These are phyloP conservation scores for Drosophila ambigua DNA, from an alignment of 1,140 invertebrate species.

Conservation along the genomic window DNA sequence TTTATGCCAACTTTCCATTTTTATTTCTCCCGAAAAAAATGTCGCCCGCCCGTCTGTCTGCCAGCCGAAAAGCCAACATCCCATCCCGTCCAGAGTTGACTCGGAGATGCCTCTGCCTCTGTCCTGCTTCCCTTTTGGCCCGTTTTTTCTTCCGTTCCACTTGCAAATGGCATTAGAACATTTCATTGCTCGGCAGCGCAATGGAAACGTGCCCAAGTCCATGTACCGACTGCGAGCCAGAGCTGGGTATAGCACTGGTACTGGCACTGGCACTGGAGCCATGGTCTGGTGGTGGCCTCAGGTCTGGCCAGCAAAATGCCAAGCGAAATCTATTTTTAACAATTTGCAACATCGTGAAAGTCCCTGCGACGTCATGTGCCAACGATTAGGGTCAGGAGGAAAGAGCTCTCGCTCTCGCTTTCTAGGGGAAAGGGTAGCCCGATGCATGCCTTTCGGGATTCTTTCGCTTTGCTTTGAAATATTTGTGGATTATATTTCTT, in stretches of 20 bases:
- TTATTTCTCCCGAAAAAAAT: slow-evolving; percentile 61
- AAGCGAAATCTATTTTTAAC: slow-evolving; percentile 72
- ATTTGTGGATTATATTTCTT: no score
- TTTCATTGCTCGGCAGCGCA: slow-evolving; percentile 65
- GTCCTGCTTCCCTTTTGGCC: neutral
- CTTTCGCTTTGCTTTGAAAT: no score
- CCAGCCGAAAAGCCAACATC: slow-evolving; percentile 51
- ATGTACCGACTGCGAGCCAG: slow-evolving; percentile 32
- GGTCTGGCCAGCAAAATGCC: slow-evolving; percentile 25
- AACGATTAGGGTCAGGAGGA: slow-evolving; percentile 52
- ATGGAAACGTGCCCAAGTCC: slow-evolving; percentile 66
- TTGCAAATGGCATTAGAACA: slow-evolving; percentile 68
- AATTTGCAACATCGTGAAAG: slow-evolving; percentile 53
- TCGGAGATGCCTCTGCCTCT: slow-evolving; percentile 11
- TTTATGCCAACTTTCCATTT: slow-evolving; percentile 80
- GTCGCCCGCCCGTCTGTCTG: slow-evolving; percentile 64
- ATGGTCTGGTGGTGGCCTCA: slow-evolving; percentile 14
- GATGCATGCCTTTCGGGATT: no score
- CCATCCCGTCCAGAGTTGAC: slow-evolving; percentile 20
- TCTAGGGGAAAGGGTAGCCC: slow-evolving; percentile 18
- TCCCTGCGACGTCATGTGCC: slow-evolving; percentile 48
- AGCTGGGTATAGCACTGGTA: neutral
- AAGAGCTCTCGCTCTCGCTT: slow-evolving; percentile 8
- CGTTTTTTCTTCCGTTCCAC: slow-evolving; percentile 35
- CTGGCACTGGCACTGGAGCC: neutral